Base-by-base conservation (phyloP, 2,888 invertebrate genomes). In the Zelleria hepariella region DNA sequence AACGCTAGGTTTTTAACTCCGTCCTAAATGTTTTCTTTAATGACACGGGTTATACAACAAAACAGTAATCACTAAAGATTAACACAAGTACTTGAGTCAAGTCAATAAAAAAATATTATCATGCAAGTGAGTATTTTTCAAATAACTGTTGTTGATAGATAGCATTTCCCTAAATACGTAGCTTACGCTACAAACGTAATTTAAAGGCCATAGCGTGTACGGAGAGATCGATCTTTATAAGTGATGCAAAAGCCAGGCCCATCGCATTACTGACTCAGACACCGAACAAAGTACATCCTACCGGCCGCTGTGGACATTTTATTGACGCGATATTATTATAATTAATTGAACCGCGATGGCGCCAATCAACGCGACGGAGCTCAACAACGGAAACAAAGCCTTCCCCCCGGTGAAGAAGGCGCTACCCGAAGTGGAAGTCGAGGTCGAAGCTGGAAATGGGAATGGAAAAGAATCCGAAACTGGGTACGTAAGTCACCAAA, bases 391-490 rank as follows among this genome's bases (percentile, higher is more conserved):
- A 57, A 68, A 70, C 62, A 79, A 81, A 65, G 67, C 65, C 60
- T 80, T 71, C 62, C 70, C 75, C 62, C 69, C 80, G 5, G 6
- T 42, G 79, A 87, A 86, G 65, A 69, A 81, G 67, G 69, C 73
- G 24, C 67, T 87, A 24, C 87, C 87, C 42, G 87, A 87, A 75
- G 80, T 86, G 7, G 82, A 86, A 62, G 73, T 75, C 0, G 88
- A 87, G 62, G 72, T 73, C 63, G 74, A 70, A 58, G 81, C 77
- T 58, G 58, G 26, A 26, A 60, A 60, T 57, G 60, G 60, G 23
- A 59, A 59, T 15, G 60, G 26, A 42, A 52, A 18, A 21, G 21
- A 21, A 4, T n/a, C 48, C n/a, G 15, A 42, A 42, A 59, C 21
- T 32, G 61, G 61, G 58, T 60, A 51, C 15, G 60, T 60, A 51